Evolutionary conservation across 1,140 invertebrate genomes (phyloP), one percentile per base, ranked within the genome.

Genomic region (Brachionus asplanchnoidis): DNA sequence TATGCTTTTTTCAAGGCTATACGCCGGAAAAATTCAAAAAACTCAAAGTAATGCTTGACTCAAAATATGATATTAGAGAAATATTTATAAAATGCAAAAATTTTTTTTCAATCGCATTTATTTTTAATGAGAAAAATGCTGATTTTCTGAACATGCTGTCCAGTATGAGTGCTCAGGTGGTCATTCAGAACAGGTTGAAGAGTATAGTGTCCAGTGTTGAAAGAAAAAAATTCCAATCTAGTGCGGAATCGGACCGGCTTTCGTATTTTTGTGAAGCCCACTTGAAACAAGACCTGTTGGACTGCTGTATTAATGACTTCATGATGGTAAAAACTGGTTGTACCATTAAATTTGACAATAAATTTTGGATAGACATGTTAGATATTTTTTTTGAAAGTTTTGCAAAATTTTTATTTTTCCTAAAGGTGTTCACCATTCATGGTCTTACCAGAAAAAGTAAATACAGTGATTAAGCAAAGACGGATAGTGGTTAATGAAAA

Each of bases 21-120:
- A 12, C 32, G 9, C 40, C 70, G 1, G 40, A 40, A 6, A 77
- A 77, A 50, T 77, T 77, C 23, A 77, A 77, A 77, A 77, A 77
- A 42, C 40, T 75, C 3, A 77, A 32, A 53, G 20, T 50, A 50
- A 12, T 75, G 40, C 17, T 42, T 7, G 32, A 42, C 9, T 42
- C 32, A 11, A 75, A 23, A 42, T 11, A 40, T 23, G 40, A 23
- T 17, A 42, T 75, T 17, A 75, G 20, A 75, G 70, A 75, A 23
- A 40, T 75, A 11, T 75, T 75, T n/a, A 20, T 75, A 75, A 77
- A 50, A 26, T 50, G 42, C 20, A 77, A 77, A 50, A 77, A 77
- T 77, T 77, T 77, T 77, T 20, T 46, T 23, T 20, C 42, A 7
- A 77, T 50, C 17, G 5, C 20, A 50, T 77, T 77, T 77, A 26